Percentiles rank a stretch among this genome's conserved stretches.
Evolutionary conservation across 1,140 invertebrate species (phyloP).

Genomic region (Gonioctena quinquepunctata): DNA sequence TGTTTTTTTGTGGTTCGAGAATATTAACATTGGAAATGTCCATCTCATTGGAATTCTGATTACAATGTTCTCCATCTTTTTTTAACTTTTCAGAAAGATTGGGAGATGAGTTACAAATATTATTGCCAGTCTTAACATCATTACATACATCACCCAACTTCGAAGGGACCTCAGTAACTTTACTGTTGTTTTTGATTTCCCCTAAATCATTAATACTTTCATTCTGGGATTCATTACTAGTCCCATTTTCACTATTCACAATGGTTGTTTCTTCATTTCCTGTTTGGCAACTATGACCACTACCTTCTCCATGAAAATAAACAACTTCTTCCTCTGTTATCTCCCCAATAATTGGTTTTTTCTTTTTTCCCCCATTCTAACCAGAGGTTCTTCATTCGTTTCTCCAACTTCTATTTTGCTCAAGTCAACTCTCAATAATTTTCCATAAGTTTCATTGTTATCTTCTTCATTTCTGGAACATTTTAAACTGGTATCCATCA

Average conservation of each 20-base stretch:
- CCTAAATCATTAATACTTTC: constrained; percentile 19
- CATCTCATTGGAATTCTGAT: no score
- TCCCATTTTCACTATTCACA: neutral
- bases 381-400: constrained; percentile 53
- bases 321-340: constrained; percentile 76
- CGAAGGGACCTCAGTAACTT: neutral
- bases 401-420: constrained; percentile 57
- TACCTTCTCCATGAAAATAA: constrained; percentile 73
- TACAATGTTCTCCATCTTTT: no score
- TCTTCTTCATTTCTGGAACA: constrained; percentile 23
- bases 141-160: constrained; percentile 18
- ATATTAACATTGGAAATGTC: no score
- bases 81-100: no score
- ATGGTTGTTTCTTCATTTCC: constrained; percentile 37
- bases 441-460: constrained; percentile 26
- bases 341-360: constrained; percentile 59
- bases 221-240: neutral
- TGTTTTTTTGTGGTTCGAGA: constrained; percentile 52
- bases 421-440: constrained; percentile 7
- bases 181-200: neutral
- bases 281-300: constrained; percentile 63
- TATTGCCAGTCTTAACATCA: constrained; percentile 35
- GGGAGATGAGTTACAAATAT: constrained; percentile 7
- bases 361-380: constrained; percentile 67
- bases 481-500: constrained; percentile 15